Evolutionary conservation across 2,113 vertebrate genomes (phyloP).

Genomic region (Caretta caretta): DNA sequence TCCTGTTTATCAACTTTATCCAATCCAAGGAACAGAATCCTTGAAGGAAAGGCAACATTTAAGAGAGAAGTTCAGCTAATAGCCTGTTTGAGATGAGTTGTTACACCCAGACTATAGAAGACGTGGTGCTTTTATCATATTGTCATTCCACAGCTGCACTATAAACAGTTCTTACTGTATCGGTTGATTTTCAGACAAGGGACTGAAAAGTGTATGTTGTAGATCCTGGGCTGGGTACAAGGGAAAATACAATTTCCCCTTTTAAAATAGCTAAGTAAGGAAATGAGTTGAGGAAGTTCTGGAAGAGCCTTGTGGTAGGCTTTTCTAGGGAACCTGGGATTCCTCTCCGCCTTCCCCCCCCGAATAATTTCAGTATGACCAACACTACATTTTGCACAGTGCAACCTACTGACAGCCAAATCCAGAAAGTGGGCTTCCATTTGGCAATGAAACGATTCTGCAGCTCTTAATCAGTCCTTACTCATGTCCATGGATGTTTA

Average conservation of each 20-base stretch:
- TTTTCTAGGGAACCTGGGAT: neutral
- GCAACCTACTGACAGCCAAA: neutral
- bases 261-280: neutral
- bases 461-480: neutral
- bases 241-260: neutral
- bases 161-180: neutral
- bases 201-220: neutral
- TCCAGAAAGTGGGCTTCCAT: neutral
- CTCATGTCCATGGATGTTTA: neutral
- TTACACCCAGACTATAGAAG: neutral
- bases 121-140: neutral
- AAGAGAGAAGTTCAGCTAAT: neutral
- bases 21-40: neutral
- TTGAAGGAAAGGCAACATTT: neutral
- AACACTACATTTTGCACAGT: rapidly evolving
- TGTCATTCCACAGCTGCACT: neutral
- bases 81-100: neutral
- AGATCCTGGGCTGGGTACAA: neutral
- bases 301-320: neutral
- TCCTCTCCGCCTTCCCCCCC: neutral
- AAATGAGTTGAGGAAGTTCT: neutral
- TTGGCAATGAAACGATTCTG: neutral
- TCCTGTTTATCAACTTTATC: neutral
- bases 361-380: neutral
- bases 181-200: neutral